Evolutionary conservation across 2,888 invertebrate genomes (phyloP), one percentile per base, ranked within the genome.

Genomic region (Noctua comes): DNA sequence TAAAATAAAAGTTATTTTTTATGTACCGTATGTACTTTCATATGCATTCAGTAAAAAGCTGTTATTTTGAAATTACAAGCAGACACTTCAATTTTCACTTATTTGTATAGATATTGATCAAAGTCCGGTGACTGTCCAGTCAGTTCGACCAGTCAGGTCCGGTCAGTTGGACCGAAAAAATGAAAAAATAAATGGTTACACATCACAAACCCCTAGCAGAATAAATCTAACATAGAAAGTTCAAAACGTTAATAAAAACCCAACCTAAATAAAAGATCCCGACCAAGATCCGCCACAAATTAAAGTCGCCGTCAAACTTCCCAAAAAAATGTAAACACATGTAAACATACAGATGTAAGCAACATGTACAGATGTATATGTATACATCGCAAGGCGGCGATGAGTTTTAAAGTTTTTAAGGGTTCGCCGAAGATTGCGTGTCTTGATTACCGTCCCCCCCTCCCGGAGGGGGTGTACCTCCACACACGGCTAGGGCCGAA

Each of bases 341-440:
- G 82, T 88, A 80, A 76, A 89, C 89, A 87, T 40, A 78, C 72
- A 24, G 13, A 71, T 71, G 66, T 88, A 80, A 75, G 88, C 89
- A 88, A 73, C 40, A 71, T 76, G 7, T 57, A 68, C 46, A 77
- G 8, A 76, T 73, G 57, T 70, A 73, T 86, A 89, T 87, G 85
- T 92, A 88, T 88, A 84, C 86, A 87, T 88, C 86, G 92, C 91
- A 89, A 95, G 93, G 95, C 95, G 95, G 93, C 95, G 95, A 96
- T 96, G 96, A 97, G 97, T 97, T 97, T 97, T 97, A 96, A 97
- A 97, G 97, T 96, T 97, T 97, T 97, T 97, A 97, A 97, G 97
- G 97, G 97, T 97, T 97, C 96, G 95, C 94, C 97, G 97, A 97
- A 97, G 97, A 97, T 97, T 97, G 97, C 97, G 97, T 97, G 97